Conservation (phyloP, 2,888 invertebrate genomes). For the Ennomos fuscantarius region DNA sequence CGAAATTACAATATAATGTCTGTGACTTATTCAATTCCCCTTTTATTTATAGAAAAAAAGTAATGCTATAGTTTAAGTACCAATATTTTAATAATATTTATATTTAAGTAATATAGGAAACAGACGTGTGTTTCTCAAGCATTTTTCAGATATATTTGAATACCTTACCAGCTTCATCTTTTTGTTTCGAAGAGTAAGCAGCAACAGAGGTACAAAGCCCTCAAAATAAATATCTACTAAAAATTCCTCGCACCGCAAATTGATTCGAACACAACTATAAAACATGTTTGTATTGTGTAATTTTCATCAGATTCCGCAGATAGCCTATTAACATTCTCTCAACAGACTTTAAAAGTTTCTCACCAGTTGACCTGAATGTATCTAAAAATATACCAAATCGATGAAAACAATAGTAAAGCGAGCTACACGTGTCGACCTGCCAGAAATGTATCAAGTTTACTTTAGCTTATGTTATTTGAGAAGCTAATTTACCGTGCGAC, state of each 20-base stretch:
- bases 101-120: too few relatives aligned
- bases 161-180: too few relatives aligned
- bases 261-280: neutral
- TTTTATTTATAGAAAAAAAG: too few relatives aligned
- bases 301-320: conserved; percentile 8
- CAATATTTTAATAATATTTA: too few relatives aligned
- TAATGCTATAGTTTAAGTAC: too few relatives aligned
- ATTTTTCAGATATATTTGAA: too few relatives aligned
- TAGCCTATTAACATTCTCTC: conserved; percentile 10
- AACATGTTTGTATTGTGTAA: neutral
- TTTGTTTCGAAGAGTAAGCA: too few relatives aligned
- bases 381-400: conserved; percentile 52
- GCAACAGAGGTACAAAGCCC: neutral
- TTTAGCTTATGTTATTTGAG: conserved; percentile 44
- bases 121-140: too few relatives aligned
- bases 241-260: conserved; percentile 1
- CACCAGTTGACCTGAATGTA: conserved; percentile 29
- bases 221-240: conserved; percentile 1
- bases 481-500: conserved; percentile 30
- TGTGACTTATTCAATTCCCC: too few relatives aligned
- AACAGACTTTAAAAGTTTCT: neutral
- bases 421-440: conserved; percentile 52
- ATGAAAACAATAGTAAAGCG: conserved; percentile 69
- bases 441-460: conserved; percentile 67
- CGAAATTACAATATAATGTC: too few relatives aligned